These are phyloP conservation scores for Nerophis ophidion DNA, from an alignment of 2,113 vertebrate genomes.

Conservation along the genomic window DNA sequence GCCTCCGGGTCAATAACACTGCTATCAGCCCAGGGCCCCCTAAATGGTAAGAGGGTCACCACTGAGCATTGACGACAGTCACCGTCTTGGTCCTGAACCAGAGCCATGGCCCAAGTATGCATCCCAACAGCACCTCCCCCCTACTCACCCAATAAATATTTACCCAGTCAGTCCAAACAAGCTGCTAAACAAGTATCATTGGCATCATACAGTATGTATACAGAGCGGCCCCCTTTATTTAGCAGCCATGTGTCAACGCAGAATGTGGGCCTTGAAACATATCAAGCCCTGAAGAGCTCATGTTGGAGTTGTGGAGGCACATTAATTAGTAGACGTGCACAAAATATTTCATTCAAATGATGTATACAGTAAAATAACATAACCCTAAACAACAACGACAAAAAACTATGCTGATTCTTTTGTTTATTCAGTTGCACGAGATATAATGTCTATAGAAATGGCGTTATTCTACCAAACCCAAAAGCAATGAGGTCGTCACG, in stretches of 20 bases:
- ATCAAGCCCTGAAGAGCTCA: no score
- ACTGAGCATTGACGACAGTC: conserved; percentile 49
- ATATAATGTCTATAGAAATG: no score
- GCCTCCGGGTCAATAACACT: conserved; percentile 74
- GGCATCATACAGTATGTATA: conserved; percentile 64
- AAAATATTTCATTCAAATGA: no score
- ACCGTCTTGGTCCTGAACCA: conserved; percentile 30
- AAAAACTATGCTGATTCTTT: no score
- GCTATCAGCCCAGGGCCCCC: conserved; percentile 69
- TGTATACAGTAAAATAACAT: no score
- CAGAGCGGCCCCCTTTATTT: conserved; percentile 45
- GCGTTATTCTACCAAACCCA: no score
- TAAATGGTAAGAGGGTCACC: conserved; percentile 74
- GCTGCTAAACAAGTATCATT: conserved; percentile 67
- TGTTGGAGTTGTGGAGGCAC: no score
- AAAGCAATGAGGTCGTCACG: no score
- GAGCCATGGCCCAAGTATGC: conserved; percentile 48
- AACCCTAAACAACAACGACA: no score
- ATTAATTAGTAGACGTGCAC: no score
- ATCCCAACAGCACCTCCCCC: conserved; percentile 37
- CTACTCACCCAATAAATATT: conserved; percentile 69
- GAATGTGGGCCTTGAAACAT: conserved; percentile 35
- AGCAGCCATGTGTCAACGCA: conserved; percentile 47
- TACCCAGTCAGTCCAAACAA: conserved; percentile 72
- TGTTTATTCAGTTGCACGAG: no score